Percentiles rank a stretch among this genome's conserved stretches.
These are phyloP conservation scores for Noturus placidus DNA, from an alignment of 2,113 vertebrate species.

Conservation along the genomic window DNA sequence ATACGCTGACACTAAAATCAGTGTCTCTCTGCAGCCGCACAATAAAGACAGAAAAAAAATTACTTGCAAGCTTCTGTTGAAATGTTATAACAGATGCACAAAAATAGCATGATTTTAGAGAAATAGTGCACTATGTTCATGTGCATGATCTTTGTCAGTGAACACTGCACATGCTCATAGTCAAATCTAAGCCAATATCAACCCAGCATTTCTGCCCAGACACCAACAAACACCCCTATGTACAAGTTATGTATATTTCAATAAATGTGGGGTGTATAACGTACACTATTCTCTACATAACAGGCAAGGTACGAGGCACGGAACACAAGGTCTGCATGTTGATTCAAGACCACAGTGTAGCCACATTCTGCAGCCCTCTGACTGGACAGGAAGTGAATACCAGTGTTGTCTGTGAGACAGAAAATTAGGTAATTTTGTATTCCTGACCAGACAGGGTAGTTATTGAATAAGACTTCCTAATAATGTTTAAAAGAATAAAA, in stretches of 20 bases:
- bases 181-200: not conserved
- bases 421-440: constrained; percentile 27
- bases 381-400: constrained; percentile 51
- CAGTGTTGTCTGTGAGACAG: constrained; percentile 52
- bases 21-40: constrained; percentile 46
- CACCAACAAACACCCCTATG: not conserved
- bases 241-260: not conserved
- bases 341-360: constrained; percentile 52
- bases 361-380: constrained; percentile 58
- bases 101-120: not conserved
- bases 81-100: not conserved
- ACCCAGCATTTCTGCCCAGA: not conserved
- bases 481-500: not conserved
- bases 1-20: constrained; percentile 52
- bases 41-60: not conserved
- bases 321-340: constrained; percentile 57
- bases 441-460: not conserved
- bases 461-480: not conserved
- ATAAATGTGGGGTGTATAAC: not conserved
- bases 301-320: constrained; percentile 63
- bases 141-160: not conserved
- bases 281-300: constrained; percentile 57
- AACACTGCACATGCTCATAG: not conserved
- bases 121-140: not conserved
- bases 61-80: not conserved